These are phyloP conservation scores for Helicoverpa zea DNA, from an alignment of 1,140 invertebrate species.

Conservation along the genomic window DNA sequence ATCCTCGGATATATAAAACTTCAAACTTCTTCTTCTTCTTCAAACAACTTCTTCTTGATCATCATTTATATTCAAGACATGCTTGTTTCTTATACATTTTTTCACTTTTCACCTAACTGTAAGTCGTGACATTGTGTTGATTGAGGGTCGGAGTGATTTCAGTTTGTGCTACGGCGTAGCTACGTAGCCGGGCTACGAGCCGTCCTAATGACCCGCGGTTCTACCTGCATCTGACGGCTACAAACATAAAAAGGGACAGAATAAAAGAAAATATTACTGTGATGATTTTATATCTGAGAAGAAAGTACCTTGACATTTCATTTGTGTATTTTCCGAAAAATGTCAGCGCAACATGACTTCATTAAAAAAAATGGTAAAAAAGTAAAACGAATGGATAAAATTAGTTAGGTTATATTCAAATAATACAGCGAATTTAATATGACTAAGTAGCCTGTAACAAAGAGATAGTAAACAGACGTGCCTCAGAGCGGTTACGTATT, in stretches of 20 bases:
- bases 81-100: neutral
- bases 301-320: conserved; percentile 27
- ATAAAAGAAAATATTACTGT: conserved; percentile 61
- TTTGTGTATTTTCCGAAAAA: conserved; percentile 17
- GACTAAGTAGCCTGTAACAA: conserved; percentile 1
- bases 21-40: no score
- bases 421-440: conserved; percentile 8
- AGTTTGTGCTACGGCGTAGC: conserved; percentile 41
- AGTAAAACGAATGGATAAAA: neutral
- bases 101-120: conserved; percentile 25
- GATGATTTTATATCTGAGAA: conserved; percentile 39
- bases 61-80: conserved; percentile 20
- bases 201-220: conserved; percentile 67
- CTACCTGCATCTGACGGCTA: conserved; percentile 70
- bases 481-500: conserved; percentile 28
- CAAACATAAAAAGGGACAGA: conserved; percentile 61
- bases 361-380: neutral
- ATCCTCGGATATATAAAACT: neutral
- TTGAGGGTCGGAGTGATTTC: conserved; percentile 64
- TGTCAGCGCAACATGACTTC: neutral
- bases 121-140: conserved; percentile 57
- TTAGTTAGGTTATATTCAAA: conserved; percentile 1
- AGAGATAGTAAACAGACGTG: conserved; percentile 14
- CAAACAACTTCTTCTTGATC: no score
- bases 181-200: conserved; percentile 48